Conservation (phyloP, 92 coral and sea anemone genomes). For the Porites divaricata region DNA sequence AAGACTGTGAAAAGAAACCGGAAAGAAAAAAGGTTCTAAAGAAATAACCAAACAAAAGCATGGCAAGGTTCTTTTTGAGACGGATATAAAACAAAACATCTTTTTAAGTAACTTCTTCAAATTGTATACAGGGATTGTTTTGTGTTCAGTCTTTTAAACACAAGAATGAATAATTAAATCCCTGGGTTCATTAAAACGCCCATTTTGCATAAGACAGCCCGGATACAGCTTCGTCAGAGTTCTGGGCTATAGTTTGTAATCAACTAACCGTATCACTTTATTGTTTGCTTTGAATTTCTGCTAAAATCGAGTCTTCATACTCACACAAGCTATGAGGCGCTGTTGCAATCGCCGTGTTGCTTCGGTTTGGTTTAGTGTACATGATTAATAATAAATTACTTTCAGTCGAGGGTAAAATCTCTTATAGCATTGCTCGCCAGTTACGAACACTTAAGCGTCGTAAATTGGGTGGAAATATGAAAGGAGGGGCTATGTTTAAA, state of each 20-base stretch:
- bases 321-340: background rate
- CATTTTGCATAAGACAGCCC: background rate
- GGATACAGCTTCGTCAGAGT: background rate
- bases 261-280: conserved; percentile 15
- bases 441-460: background rate
- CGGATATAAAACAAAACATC: background rate
- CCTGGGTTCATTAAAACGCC: conserved; percentile 15
- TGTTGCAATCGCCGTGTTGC: background rate
- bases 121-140: conserved; percentile 31
- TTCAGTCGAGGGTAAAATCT: conserved; percentile 36
- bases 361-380: conserved; percentile 3
- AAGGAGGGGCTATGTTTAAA: background rate
- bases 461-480: background rate
- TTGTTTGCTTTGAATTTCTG: background rate
- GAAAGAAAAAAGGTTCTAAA: background rate
- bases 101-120: conserved; percentile 3
- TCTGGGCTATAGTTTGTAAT: background rate
- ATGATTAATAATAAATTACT: conserved; percentile 29
- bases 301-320: background rate
- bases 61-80: background rate
- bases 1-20: background rate
- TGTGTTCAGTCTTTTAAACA: conserved; percentile 42
- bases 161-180: conserved; percentile 43
- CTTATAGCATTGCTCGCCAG: background rate
- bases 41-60: background rate